Percentiles rank a stretch among this genome's conserved stretches.
Evolutionary conservation across 2,888 invertebrate genomes (phyloP).

Genomic region (Thecocarcelia acutangulata): DNA sequence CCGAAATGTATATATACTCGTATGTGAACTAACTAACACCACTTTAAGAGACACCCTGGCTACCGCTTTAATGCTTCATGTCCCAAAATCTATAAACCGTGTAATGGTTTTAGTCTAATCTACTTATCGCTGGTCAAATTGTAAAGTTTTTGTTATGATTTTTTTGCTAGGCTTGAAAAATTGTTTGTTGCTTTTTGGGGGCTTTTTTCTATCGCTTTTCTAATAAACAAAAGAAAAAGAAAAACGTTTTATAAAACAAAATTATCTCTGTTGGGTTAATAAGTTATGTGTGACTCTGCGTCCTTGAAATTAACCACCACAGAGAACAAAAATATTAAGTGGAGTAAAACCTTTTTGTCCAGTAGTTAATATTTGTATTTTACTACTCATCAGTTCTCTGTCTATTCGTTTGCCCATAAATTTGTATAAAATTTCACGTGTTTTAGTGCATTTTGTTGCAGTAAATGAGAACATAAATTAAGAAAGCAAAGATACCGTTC

Average conservation of each 20-base stretch:
- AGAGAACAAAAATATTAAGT: too few relatives aligned
- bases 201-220: conserved; percentile 5
- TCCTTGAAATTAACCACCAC: conserved; percentile 41
- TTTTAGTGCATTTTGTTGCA: too few relatives aligned
- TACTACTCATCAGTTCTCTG: too few relatives aligned
- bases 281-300: conserved; percentile 4
- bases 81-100: conserved; percentile 52
- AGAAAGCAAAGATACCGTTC: too few relatives aligned
- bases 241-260: conserved; percentile 30
- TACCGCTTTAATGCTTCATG: conserved; percentile 12
- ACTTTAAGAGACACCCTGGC: not conserved
- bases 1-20: too few relatives aligned
- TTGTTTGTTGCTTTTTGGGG: conserved; percentile 3
- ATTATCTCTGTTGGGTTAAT: conserved; percentile 18
- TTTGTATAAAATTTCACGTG: too few relatives aligned
- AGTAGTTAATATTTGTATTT: too few relatives aligned
- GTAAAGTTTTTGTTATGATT: conserved; percentile 13
- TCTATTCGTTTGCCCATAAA: too few relatives aligned
- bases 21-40: conserved; percentile 11
- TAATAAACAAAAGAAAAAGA: conserved; percentile 3
- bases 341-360: too few relatives aligned
- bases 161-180: conserved; percentile 32
- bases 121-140: conserved; percentile 73
- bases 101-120: conserved; percentile 71
- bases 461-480: too few relatives aligned